Conservation (phyloP, 2,113 vertebrate genomes). For the Platichthys flesus region DNA sequence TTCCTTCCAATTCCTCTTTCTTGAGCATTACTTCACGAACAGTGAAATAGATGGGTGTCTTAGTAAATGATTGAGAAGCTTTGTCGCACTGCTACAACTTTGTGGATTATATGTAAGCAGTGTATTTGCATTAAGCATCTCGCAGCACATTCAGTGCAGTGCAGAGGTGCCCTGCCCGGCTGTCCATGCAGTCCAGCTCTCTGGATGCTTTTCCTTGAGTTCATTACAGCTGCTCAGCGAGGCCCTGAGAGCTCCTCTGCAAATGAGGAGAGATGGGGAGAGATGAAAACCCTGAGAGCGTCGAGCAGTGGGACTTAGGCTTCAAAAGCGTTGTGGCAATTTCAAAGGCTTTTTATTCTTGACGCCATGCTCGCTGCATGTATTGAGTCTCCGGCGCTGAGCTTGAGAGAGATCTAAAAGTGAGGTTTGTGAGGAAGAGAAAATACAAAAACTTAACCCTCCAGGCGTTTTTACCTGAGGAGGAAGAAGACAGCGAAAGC, state of each 20-base stretch:
- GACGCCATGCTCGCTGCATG: slow-evolving; percentile 24
- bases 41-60: slow-evolving; percentile 14
- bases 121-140: slow-evolving; percentile 23
- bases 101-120: background rate
- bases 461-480: slow-evolving; percentile 5
- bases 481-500: slow-evolving; percentile 26
- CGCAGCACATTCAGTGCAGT: background rate
- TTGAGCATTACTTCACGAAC: background rate
- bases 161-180: slow-evolving; percentile 7
- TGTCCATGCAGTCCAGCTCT: slow-evolving; percentile 33
- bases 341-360: slow-evolving; percentile 62
- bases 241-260: slow-evolving; percentile 48
- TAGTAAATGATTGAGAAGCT: slow-evolving; percentile 14
- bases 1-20: background rate
- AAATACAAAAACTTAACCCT: slow-evolving; percentile 1
- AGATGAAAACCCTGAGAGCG: slow-evolving; percentile 63
- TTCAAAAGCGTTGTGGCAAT: slow-evolving; percentile 72
- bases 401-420: slow-evolving; percentile 28
- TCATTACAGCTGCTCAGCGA: slow-evolving; percentile 58
- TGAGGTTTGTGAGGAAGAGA: slow-evolving; percentile 16
- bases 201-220: slow-evolving; percentile 41
- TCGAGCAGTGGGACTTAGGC: slow-evolving; percentile 61
- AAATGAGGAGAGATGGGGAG: slow-evolving; percentile 65
- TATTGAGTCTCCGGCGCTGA: slow-evolving; percentile 23
- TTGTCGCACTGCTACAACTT: background rate